Base-by-base conservation (phyloP, 2,888 invertebrate genomes). In the Octonoba sinensis region DNA sequence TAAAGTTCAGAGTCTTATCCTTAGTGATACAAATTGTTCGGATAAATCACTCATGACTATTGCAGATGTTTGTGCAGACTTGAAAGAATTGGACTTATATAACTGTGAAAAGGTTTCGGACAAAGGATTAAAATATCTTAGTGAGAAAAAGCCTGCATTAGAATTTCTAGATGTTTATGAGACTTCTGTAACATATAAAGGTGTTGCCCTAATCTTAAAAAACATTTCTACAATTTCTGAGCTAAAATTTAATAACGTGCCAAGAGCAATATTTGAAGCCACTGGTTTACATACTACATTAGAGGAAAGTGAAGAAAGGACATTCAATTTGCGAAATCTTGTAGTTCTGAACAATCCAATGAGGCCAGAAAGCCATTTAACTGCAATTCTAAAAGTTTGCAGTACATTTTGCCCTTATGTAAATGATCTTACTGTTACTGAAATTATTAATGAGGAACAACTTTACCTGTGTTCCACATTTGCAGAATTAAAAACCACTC, bases 231-330 rank as follows among this genome's bases (percentile, higher is more conserved):
- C 81, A n/a, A 18, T 82, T 11, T 56, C 57, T 16, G 70, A 49
- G 16, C 18, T 82, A 27, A 24, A 51, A 16, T 70, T 65, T 71
- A 57, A 57, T 51, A 74, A 82, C 44, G 74, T 82, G 51, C 81
- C 81, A 15, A 70, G 65, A 70, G 81, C 75, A 59, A 70, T 82
- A 82, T 82, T 75, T 44, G 81, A 82, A 82, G 75, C 74, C 47
- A 67, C 27, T 6, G 79, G 79, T 22, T 69, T 73, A n/a, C 67
- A 81, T 64, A 73, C 73, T 47, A n/a, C 69, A 16, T 66, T 56
- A 18, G 66, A 47, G 20, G 13, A 20, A 57, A 20, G 22, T 60
- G 27, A 13, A 54, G 36, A 51, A 15, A 69, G 46, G 20, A 27
- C 62, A 18, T 74, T 81, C 20, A 81, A 69, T 60, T 73, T 81